Base-by-base conservation (phyloP, 2,113 vertebrate species). In the Pitta sordida region DNA sequence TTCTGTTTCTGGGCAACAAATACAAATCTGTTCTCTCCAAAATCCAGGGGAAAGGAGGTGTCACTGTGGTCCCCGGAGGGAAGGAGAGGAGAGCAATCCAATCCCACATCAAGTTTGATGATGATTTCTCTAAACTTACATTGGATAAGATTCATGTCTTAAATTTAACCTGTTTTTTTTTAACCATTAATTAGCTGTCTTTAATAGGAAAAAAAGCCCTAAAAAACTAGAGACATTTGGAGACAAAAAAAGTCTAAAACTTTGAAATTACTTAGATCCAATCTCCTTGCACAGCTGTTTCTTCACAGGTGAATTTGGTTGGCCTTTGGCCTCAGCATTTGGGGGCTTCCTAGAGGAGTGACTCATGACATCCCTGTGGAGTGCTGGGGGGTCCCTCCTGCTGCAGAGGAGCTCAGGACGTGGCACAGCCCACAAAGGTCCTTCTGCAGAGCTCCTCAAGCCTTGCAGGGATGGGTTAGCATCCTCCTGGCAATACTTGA, bases 301-400 rank as follows among this genome's bases (percentile, higher is more conserved):
- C 63, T 80, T 26, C 11, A 27, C 1, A 2, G 16, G 10, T 76
- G 11, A 71, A 24, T 67, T 74, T 71, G 74, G 5, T 78, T 15
- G 19, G 19, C 16, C 11, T 58, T 76, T 41, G 60, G 22, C 18
- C 23, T 46, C 52, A 49, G 52, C 10, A 15, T 4, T 12, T 44
- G 52, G 19, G 26, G 20, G 15, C 13, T 68, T 63, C 30, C 26
- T 51, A 49, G 30, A 48, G n/a, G 37, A 73, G 26, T 16, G 27
- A 30, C 12, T 32, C 8, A 0, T 20, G 20, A 18, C 22, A 14
- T 22, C 23, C 23, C 37, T 4, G 1, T 1, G 19, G 37, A n/a
- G 18, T 17, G 27, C 37, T 44, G 4, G 41, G 44, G 15, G 12
- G 34, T 37, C 44, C 30, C 43, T 89, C 32, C 49, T 32, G 23